Conservation (phyloP, 2,797 vertebrate species). For the Cryptoprocta ferox region DNA sequence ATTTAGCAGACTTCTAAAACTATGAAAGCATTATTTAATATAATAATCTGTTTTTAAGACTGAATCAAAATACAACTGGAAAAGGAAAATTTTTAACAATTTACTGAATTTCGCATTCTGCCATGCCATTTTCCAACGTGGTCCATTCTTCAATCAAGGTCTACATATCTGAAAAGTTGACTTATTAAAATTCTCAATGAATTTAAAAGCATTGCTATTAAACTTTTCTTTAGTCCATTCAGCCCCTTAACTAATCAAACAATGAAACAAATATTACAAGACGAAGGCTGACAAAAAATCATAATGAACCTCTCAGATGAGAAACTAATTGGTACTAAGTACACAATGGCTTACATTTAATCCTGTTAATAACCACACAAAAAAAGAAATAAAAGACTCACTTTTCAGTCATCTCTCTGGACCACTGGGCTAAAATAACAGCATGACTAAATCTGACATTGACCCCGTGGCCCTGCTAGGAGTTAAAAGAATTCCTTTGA, state of each 20-base stretch:
- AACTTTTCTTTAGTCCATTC: slow-evolving; percentile 67
- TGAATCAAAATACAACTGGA: slow-evolving; percentile 34
- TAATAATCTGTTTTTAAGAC: slow-evolving; percentile 4
- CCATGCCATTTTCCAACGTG: slow-evolving; percentile 13
- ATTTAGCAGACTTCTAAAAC: slow-evolving; percentile 49
- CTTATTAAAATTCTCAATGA: slow-evolving; percentile 73
- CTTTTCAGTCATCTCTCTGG: slow-evolving; percentile 87
- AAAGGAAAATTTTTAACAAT: slow-evolving; percentile 51
- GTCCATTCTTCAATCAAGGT: slow-evolving; percentile 32
- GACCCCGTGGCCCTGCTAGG: slow-evolving; percentile 85
- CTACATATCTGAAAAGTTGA: slow-evolving; percentile 51
- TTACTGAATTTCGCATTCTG: slow-evolving; percentile 53
- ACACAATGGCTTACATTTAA: slow-evolving; percentile 84
- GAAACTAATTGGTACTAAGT: slow-evolving; percentile 83
- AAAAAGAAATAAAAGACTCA: slow-evolving; percentile 87
- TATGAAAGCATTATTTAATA: slow-evolving; percentile 45
- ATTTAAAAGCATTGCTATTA: slow-evolving; percentile 63
- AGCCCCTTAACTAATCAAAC: slow-evolving; percentile 75
- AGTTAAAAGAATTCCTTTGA: slow-evolving; percentile 86
- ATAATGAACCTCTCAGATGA: slow-evolving; percentile 83
- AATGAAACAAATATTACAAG: slow-evolving; percentile 79
- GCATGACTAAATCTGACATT: slow-evolving; percentile 87
- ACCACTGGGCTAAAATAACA: slow-evolving; percentile 88
- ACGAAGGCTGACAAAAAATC: slow-evolving; percentile 78
- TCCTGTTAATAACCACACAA: slow-evolving; percentile 86